phyloP scores from a whole-genome alignment of 92 coral and sea anemone genomes.

The Epizoanthus illoricatus region DNA sequence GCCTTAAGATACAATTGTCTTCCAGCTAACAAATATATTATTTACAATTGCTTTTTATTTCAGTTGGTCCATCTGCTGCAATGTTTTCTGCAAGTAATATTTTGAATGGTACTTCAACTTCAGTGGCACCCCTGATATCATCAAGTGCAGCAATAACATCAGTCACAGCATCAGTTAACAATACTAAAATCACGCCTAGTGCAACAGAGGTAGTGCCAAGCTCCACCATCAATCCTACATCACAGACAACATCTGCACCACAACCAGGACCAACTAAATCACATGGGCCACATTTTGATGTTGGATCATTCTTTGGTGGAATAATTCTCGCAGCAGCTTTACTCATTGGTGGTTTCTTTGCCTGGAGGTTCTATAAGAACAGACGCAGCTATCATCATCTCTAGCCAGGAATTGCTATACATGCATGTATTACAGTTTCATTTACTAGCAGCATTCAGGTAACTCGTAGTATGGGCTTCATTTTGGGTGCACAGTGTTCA shows the following conservation, averaged over 20 bases:
- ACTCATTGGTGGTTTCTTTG: conserved; percentile 47
- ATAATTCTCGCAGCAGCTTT: conserved; percentile 78
- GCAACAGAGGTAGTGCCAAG: background rate
- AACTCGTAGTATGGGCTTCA: no score
- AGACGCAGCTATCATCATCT: conserved; percentile 89
- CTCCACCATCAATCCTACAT: background rate
- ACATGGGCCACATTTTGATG: conserved; percentile 73
- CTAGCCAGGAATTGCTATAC: conserved; percentile 40
- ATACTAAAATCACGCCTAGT: conserved; percentile 5
- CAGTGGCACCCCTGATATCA: background rate
- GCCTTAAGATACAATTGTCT: no score
- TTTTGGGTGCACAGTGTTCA: no score
- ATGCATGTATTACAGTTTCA: no score
- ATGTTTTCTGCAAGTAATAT: background rate
- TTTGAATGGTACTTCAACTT: background rate
- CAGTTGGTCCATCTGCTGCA: background rate
- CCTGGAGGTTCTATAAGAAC: conserved; percentile 70
- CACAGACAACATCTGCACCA: conserved; percentile 6
- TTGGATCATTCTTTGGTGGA: conserved; percentile 92
- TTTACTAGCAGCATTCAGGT: no score
- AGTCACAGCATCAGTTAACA: conserved; percentile 4
- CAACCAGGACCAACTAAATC: conserved; percentile 17
- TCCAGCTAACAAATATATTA: no score
- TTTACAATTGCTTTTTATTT: background rate
- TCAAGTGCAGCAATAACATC: background rate